Base-by-base conservation (phyloP, 2,113 vertebrate species). In the Montifringilla adamsi region DNA sequence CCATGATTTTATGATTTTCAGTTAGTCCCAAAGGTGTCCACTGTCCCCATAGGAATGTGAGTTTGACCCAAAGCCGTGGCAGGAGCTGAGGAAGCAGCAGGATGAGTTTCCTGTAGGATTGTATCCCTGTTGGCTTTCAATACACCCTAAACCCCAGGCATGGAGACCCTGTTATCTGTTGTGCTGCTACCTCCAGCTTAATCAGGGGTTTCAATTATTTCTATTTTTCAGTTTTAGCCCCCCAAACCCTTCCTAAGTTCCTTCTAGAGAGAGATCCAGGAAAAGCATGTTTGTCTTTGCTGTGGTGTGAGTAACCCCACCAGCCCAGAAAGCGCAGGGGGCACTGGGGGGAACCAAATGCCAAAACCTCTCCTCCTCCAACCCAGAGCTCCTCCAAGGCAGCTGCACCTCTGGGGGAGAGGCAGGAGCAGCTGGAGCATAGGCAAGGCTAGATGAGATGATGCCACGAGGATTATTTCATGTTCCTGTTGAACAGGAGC, bases 391-490 rank as follows among this genome's bases (percentile, higher is more conserved):
- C 30, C 59, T 72, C 31, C 53, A 78, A 76, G 78, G 64, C 84
- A 84, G 78, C 64, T 91, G 81, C 67, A 43, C 55, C 83, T 81
- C 67, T 73, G 37, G 50, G 74, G 59, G 62, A 90, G 74, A 64
- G 58, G 70, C 58, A 80, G 86, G 39, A 68, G 22, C 93, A 94
- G 79, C 83, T 89, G 89, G 67, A 74, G 72, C 33, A 56, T 60
- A 80, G 73, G 79, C 68, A 53, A 67, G 53, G 74, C 91, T 69
- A 68, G 69, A 55, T 35, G 75, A 63, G 58, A 64, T 14, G 41
- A 56, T 79, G 76, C 75, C 55, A 35, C 31, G 26, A 52, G 47
- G 59, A 53, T 77, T 77, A 60, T 85, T 85, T 79, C 62, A 47
- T 66, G 44, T 41, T 62, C 41, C 47, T 35, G 26, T 58, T 85